A percentile compares a stretch with the other conserved stretches of the same genome.
These are phyloP conservation scores for Dipodomys spectabilis DNA, from an alignment of 2,113 vertebrate genomes.

Conservation along the genomic window DNA sequence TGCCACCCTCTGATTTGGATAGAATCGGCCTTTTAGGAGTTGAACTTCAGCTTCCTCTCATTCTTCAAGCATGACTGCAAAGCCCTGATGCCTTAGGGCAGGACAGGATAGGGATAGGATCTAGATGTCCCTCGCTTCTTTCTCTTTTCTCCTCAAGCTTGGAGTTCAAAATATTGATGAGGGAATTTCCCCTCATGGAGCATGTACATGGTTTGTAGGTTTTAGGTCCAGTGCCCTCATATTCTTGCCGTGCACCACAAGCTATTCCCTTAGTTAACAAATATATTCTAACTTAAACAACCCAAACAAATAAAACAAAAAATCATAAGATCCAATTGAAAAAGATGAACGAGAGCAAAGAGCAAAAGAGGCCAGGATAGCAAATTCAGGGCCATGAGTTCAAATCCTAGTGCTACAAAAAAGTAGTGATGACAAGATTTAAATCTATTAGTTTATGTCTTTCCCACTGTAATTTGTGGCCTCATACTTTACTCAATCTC, in stretches of 20 bases:
- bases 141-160: neutral
- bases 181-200: neutral
- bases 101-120: neutral
- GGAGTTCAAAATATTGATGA: neutral
- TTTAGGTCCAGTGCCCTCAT: neutral
- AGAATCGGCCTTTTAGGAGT: neutral
- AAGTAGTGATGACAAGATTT: neutral
- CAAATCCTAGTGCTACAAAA: too few species aligned
- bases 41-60: neutral
- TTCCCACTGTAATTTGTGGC: neutral
- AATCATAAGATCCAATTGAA: too few species aligned
- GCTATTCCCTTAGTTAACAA: neutral
- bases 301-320: too few species aligned
- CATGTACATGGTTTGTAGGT: neutral
- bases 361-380: too few species aligned
- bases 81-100: neutral
- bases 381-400: too few species aligned
- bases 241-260: neutral
- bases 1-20: neutral
- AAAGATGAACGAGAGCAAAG: too few species aligned
- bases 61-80: neutral
- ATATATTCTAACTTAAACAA: too few species aligned
- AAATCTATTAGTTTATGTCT: neutral
- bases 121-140: neutral
- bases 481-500: neutral